phyloP scores from a whole-genome alignment of 37 sponge, comb jelly and placozoan species.

The Halisarca cf. caerulea region DNA sequence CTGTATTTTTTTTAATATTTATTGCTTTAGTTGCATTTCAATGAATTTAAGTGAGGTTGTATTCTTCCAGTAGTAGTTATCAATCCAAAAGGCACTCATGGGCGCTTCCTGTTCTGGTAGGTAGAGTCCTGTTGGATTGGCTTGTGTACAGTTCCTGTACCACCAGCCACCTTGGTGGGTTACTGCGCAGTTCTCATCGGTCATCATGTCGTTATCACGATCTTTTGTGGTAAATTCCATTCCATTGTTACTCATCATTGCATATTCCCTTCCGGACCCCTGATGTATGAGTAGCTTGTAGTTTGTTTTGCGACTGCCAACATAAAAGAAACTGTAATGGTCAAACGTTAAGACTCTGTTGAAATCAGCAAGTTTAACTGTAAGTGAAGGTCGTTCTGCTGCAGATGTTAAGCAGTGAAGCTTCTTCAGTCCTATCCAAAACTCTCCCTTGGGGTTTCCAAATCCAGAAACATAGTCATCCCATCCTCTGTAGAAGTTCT shows the following conservation, averaged over 20 bases:
- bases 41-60: too few species aligned
- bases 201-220: neutral
- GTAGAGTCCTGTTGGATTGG: conserved; percentile 31
- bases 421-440: conserved; percentile 72
- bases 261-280: neutral
- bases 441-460: conserved; percentile 58
- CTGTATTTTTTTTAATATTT: too few species aligned
- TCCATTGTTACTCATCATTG: neutral
- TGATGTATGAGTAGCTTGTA: conserved; percentile 12
- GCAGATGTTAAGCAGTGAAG: conserved; percentile 51
- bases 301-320: neutral
- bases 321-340: conserved; percentile 22
- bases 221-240: conserved; percentile 16
- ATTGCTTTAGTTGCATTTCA: conserved; percentile 27
- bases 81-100: neutral
- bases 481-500: conserved; percentile 40
- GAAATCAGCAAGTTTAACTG: conserved; percentile 6
- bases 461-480: conserved; percentile 50
- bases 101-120: neutral
- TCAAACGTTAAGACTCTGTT: neutral
- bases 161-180: conserved; percentile 36
- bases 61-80: too few species aligned
- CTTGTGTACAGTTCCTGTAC: neutral
- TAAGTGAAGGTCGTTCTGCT: neutral
- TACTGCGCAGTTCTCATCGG: neutral